Conservation (phyloP, 2,797 vertebrate species). For the Poecilia velifera region DNA sequence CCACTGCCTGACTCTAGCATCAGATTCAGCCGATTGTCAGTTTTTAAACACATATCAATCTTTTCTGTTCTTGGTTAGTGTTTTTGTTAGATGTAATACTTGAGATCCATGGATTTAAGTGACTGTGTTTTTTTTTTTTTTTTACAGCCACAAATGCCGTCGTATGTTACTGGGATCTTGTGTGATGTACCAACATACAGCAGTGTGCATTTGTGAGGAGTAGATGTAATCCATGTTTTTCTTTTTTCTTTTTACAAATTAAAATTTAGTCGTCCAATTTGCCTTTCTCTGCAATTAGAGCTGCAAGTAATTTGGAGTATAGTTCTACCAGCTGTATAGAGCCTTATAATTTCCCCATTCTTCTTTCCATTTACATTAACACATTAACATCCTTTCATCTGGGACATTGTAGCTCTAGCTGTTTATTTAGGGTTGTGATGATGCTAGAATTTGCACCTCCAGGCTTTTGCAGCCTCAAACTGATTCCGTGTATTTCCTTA, state of each 20-base stretch:
- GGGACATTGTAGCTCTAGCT: background rate
- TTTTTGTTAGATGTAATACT: background rate
- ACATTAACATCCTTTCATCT: background rate
- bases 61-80: conserved; percentile 1
- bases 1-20: conserved; percentile 35
- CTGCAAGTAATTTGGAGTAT: background rate
- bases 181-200: no score
- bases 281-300: background rate
- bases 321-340: no score
- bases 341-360: background rate
- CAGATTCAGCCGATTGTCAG: conserved; percentile 32
- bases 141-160: background rate
- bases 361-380: background rate
- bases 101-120: background rate
- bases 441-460: background rate
- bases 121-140: background rate
- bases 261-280: no score
- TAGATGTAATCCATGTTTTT: background rate
- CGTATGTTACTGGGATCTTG: background rate
- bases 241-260: no score
- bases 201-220: background rate
- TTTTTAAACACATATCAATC: conserved; percentile 14
- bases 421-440: no score
- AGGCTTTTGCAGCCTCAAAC: background rate
- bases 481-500: background rate